Percentiles rank a stretch among this genome's conserved stretches.
Conservation (phyloP, 1,140 invertebrate genomes). For the Micrasema longulum region DNA sequence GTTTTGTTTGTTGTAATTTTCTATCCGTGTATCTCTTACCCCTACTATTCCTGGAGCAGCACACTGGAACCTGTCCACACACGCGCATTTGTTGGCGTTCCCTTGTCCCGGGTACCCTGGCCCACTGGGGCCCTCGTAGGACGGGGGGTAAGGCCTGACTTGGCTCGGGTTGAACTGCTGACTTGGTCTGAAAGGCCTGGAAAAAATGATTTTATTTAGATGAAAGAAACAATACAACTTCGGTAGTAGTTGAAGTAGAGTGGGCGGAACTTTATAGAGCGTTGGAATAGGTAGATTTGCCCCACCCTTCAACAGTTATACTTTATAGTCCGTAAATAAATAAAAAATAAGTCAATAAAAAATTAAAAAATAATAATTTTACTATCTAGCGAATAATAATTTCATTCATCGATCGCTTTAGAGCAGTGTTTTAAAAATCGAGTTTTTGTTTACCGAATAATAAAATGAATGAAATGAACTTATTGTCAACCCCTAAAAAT, state of each 20-base stretch:
- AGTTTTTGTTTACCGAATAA: no score
- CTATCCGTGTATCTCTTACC: slow-evolving; percentile 25
- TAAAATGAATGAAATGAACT: no score
- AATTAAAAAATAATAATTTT: no score
- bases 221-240: neutral
- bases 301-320: no score
- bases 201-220: no score
- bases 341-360: no score
- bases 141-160: slow-evolving; percentile 30
- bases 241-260: neutral
- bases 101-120: slow-evolving; percentile 20
- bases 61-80: slow-evolving; percentile 44
- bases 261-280: neutral
- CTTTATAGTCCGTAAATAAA: no score
- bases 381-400: no score
- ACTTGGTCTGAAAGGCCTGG: slow-evolving; percentile 31
- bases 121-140: slow-evolving; percentile 32
- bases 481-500: no score
- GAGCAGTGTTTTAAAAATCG: no score
- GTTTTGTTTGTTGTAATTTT: neutral
- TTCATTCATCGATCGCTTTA: no score
- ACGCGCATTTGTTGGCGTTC: slow-evolving; percentile 43
- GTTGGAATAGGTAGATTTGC: no score
- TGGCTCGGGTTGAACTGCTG: slow-evolving; percentile 34
- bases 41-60: slow-evolving; percentile 37